Evolutionary conservation across 2,797 vertebrate genomes (phyloP).

Genomic region (Tiaroga cobitis): DNA sequence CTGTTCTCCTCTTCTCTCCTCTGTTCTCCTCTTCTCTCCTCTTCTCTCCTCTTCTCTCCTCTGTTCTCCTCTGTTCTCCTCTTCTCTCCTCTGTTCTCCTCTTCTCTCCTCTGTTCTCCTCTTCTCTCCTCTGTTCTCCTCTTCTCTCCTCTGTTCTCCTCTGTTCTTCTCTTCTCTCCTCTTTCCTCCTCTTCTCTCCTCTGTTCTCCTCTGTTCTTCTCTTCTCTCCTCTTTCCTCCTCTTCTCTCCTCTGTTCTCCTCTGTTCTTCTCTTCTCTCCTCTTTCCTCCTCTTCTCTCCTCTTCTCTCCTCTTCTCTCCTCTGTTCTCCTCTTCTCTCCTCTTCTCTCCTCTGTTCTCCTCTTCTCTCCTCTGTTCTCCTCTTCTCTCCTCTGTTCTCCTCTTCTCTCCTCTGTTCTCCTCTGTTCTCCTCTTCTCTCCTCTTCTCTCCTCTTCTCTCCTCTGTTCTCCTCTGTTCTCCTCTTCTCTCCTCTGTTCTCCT

Average conservation of each 20-base stretch:
- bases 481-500: constrained; percentile 46
- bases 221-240: constrained; percentile 4
- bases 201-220: constrained; percentile 1
- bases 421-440: constrained; percentile 9
- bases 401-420: background rate
- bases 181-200: background rate
- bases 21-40: background rate
- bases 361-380: constrained; percentile 56
- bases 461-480: constrained; percentile 53
- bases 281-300: background rate
- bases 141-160: too few species aligned
- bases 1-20: too few species aligned
- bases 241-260: background rate
- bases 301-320: too few species aligned
- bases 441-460: background rate
- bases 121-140: background rate
- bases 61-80: too few species aligned
- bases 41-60: constrained; percentile 1
- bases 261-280: background rate
- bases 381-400: background rate
- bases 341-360: background rate
- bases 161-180: too few species aligned
- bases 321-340: too few species aligned
- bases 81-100: background rate
- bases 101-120: constrained; percentile 7